Percentiles rank a stretch among this genome's conserved stretches.
Conservation (phyloP, 2,797 vertebrate genomes). For the Apogon talboti region DNA sequence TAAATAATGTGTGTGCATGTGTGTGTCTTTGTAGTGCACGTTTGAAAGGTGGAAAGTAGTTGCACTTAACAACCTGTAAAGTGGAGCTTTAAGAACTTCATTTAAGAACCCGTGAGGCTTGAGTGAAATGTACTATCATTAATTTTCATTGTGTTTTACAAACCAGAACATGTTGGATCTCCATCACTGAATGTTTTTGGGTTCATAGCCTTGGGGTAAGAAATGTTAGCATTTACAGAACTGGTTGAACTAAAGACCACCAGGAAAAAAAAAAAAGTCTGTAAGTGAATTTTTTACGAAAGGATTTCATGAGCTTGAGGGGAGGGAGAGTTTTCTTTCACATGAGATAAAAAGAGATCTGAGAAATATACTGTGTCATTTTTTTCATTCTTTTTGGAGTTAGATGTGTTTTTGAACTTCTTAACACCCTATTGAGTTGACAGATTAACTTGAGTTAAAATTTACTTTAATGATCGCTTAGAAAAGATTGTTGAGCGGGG, state of each 20-base stretch:
- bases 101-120: background rate
- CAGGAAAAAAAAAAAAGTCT: conserved; percentile 38
- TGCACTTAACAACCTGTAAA: background rate
- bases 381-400: conserved; percentile 34
- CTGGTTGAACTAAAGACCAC: conserved; percentile 44
- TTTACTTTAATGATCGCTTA: conserved; percentile 11
- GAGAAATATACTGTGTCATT: conserved; percentile 28
- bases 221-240: conserved; percentile 52
- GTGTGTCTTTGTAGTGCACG: no score
- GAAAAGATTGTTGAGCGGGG: no score
- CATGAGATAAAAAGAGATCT: conserved; percentile 22
- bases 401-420: conserved; percentile 21
- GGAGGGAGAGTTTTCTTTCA: conserved; percentile 31
- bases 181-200: background rate
- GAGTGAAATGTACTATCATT: background rate
- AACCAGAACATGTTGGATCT: background rate
- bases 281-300: conserved; percentile 31
- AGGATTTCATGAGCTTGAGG: conserved; percentile 32
- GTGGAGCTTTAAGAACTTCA: background rate
- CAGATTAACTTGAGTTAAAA: conserved; percentile 35
- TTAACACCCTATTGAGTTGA: conserved; percentile 17
- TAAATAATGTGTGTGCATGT: background rate
- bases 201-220: conserved; percentile 28
- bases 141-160: background rate
- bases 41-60: background rate